Evolutionary conservation across 2,113 vertebrate genomes (phyloP).

Genomic region (Xenopus borealis): DNA sequence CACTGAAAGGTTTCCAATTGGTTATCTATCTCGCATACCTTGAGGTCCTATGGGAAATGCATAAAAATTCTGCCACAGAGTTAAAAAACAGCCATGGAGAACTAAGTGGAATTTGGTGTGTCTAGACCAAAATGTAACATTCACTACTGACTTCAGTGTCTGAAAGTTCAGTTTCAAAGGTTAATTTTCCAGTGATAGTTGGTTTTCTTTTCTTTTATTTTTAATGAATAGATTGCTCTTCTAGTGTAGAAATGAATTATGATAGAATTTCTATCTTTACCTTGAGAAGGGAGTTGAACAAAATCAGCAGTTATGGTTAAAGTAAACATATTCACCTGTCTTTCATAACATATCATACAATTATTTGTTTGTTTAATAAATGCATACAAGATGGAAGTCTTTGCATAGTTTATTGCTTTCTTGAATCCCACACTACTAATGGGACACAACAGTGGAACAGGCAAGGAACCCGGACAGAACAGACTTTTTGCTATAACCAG

Average conservation of each 20-base stretch:
- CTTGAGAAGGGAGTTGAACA: no score
- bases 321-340: no score
- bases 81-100: background rate
- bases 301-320: no score
- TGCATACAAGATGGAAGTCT: slow-evolving; percentile 15
- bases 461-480: background rate
- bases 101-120: slow-evolving; percentile 22
- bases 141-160: slow-evolving; percentile 14
- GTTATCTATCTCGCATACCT: background rate
- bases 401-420: slow-evolving; percentile 35
- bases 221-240: background rate
- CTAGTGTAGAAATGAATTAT: background rate
- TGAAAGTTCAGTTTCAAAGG: slow-evolving; percentile 1
- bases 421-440: background rate
- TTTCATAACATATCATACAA: background rate
- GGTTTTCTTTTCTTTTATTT: background rate
- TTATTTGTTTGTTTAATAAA: background rate
- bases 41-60: slow-evolving; percentile 29
- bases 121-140: slow-evolving; percentile 27
- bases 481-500: background rate
- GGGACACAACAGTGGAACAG: background rate
- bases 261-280: no score
- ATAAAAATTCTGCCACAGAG: slow-evolving; percentile 19
- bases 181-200: background rate
- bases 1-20: background rate